phyloP scores from a whole-genome alignment of 1,140 invertebrate species.

The Phymorhynchus buccinoides region DNA sequence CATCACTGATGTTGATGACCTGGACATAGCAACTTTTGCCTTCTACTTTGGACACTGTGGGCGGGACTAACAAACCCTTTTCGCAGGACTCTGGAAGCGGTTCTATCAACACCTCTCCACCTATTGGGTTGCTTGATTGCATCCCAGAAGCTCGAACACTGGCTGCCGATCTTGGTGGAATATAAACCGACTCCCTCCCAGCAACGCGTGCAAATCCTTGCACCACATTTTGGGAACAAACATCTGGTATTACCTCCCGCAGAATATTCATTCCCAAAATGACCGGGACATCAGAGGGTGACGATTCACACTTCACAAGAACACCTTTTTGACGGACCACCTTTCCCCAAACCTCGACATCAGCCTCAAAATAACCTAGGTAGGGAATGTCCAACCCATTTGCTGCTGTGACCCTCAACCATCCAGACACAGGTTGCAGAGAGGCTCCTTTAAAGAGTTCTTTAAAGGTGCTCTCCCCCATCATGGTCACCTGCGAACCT shows the following conservation, averaged over 20 bases:
- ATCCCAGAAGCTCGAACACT: background rate
- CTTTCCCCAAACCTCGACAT: background rate
- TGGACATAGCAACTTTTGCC: background rate
- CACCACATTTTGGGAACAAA: background rate
- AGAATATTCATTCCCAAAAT: background rate
- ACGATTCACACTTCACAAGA: background rate
- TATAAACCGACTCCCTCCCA: background rate
- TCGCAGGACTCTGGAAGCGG: background rate
- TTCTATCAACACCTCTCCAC: background rate
- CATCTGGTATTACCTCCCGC: background rate
- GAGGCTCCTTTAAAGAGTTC: background rate
- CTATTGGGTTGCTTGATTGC: background rate
- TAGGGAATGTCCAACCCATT: background rate
- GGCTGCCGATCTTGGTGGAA: background rate
- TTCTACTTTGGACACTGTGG: background rate
- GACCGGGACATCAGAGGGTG: background rate
- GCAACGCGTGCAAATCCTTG: background rate
- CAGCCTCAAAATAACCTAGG: background rate
- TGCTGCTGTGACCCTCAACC: background rate
- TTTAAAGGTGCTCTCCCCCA: background rate
- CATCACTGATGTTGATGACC: background rate
- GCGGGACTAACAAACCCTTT: background rate
- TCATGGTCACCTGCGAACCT: background rate
- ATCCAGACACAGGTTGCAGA: background rate
- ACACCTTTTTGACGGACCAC: background rate